Evolutionary conservation across 2,113 vertebrate genomes (phyloP).

Genomic region (Acanthisitta chloris): DNA sequence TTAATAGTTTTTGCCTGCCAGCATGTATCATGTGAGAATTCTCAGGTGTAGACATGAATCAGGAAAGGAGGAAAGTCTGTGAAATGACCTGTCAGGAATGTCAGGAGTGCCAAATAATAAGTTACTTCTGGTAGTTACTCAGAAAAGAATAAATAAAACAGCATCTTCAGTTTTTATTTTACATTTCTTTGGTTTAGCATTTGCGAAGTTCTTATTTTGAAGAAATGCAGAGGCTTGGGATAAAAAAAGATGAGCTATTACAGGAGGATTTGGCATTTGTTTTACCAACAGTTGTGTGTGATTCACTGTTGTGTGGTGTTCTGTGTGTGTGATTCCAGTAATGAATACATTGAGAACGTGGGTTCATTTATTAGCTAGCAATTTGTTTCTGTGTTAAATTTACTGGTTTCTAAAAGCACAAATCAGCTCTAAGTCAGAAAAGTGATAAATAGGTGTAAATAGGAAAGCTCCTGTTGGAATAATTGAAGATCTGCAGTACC

Average conservation of each 20-base stretch:
- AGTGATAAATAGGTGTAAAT: not conserved
- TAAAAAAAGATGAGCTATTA: not conserved
- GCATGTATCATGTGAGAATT: accelerated
- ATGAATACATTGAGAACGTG: not conserved
- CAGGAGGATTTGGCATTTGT: slow-evolving; percentile 24
- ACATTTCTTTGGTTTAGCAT: not conserved
- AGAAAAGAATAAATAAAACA: not conserved
- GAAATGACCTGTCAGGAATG: not conserved
- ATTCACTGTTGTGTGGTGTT: slow-evolving; percentile 21
- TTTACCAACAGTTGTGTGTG: slow-evolving; percentile 22
- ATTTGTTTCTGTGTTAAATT: not conserved
- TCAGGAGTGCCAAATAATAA: not conserved
- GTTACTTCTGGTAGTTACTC: not conserved
- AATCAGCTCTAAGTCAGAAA: not conserved
- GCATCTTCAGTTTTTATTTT: not conserved
- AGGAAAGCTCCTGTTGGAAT: not conserved
- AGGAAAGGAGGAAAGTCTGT: not conserved
- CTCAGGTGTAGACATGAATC: too few species aligned
- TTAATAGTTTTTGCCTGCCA: not conserved
- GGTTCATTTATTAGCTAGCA: not conserved
- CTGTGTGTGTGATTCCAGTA: not conserved
- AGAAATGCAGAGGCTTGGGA: not conserved
- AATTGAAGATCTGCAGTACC: not conserved
- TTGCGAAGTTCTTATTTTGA: not conserved
- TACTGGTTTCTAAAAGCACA: not conserved